A percentile compares a stretch with the other conserved stretches of the same genome.
Conservation (phyloP, 1,140 invertebrate genomes). For the Anastrepha ludens region DNA sequence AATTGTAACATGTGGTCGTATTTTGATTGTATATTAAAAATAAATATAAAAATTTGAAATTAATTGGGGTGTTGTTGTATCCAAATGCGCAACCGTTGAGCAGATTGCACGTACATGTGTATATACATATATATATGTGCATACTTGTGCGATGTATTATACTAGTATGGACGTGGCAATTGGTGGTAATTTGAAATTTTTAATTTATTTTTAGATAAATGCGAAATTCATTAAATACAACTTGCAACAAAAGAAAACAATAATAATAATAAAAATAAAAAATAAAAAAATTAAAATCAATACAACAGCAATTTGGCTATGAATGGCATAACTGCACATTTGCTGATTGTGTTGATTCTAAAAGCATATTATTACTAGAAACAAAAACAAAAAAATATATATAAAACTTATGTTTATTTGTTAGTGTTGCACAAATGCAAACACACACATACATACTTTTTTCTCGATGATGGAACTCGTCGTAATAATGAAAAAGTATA, state of each 20-base stretch:
- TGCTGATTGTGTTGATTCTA: slow-evolving; percentile 45
- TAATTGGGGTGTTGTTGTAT: slow-evolving; percentile 14
- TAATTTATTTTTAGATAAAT: slow-evolving; percentile 54
- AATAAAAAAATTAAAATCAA: background rate
- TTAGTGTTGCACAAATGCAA: background rate
- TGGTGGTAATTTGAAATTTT: slow-evolving; percentile 51
- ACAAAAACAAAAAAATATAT: background rate
- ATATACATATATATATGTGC: background rate
- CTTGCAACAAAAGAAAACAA: background rate
- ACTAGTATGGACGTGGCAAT: background rate
- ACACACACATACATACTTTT: background rate
- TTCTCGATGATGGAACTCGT: slow-evolving; percentile 47
- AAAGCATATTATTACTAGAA: background rate
- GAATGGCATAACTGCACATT: background rate
- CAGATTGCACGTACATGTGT: background rate
- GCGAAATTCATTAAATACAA: background rate
- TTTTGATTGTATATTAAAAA: slow-evolving; percentile 50
- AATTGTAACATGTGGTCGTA: slow-evolving; percentile 53
- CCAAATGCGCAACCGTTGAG: background rate
- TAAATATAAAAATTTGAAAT: slow-evolving; percentile 55
- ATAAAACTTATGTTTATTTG: background rate
- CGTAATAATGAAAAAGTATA: slow-evolving; percentile 39
- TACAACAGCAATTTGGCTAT: slow-evolving; percentile 17
- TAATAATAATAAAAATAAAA: background rate
- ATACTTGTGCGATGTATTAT: too few species aligned